Conservation (phyloP, 2,888 invertebrate species). For the Himalopsyche anomala region DNA sequence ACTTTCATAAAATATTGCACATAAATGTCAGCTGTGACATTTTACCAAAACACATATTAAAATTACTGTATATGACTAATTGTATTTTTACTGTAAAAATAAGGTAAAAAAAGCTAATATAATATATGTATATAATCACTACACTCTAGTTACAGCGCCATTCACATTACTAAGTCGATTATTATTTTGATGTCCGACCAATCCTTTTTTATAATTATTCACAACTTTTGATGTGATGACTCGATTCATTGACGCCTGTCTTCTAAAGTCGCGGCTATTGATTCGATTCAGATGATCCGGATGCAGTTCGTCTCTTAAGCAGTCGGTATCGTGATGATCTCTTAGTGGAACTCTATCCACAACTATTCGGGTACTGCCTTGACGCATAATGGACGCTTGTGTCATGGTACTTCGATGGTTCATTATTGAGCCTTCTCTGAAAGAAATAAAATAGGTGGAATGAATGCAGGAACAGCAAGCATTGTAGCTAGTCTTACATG, state of each 20-base stretch:
- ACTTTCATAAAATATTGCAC: neutral
- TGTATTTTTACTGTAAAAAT: neutral
- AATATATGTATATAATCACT: conserved; percentile 29
- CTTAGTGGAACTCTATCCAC: conserved; percentile 58
- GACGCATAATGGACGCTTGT: conserved; percentile 66
- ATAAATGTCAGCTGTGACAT: no score
- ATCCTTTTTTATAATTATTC: conserved; percentile 54
- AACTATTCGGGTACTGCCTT: conserved; percentile 63
- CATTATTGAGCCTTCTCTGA: conserved; percentile 68
- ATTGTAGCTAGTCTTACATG: no score
- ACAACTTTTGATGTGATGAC: conserved; percentile 50
- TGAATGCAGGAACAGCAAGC: neutral
- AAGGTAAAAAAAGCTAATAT: neutral
- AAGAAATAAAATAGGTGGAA: conserved; percentile 56
- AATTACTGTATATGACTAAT: neutral
- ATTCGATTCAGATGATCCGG: conserved; percentile 49
- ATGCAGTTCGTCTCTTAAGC: conserved; percentile 54
- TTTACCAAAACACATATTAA: neutral
- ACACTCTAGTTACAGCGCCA: conserved; percentile 61
- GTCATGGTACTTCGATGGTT: conserved; percentile 67
- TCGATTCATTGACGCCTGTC: conserved; percentile 57
- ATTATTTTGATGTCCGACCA: conserved; percentile 56
- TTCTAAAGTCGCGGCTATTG: conserved; percentile 55
- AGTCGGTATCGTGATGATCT: conserved; percentile 52
- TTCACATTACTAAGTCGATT: conserved; percentile 57